A percentile compares a stretch with the other conserved stretches of the same genome.
Evolutionary conservation across 2,888 invertebrate species (phyloP).

Genomic region (Orthosia gracilis): DNA sequence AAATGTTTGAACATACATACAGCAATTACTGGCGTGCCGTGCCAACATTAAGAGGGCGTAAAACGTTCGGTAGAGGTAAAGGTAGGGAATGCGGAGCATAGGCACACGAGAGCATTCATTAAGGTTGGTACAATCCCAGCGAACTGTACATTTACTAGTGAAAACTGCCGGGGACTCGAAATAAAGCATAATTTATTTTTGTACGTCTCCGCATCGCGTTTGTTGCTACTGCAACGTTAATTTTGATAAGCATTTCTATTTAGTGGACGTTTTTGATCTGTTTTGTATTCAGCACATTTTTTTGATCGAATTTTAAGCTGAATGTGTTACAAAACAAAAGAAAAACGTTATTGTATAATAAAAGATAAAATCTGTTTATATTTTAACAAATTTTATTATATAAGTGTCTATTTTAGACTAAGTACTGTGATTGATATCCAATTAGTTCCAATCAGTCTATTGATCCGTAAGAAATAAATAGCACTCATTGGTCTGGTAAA

Average conservation of each 20-base stretch:
- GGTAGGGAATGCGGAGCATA: conserved; percentile 69
- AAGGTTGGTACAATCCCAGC: conserved; percentile 77
- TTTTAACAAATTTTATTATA: neutral
- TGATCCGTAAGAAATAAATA: conserved; percentile 57
- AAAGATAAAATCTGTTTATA: neutral
- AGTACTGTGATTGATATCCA: conserved; percentile 31
- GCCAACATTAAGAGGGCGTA: conserved; percentile 73
- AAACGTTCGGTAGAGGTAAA: conserved; percentile 74
- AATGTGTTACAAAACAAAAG: neutral
- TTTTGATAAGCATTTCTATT: conserved; percentile 50
- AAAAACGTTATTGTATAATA: neutral
- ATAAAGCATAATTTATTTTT: conserved; percentile 78
- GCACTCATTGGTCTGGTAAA: conserved; percentile 40
- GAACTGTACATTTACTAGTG: conserved; percentile 71
- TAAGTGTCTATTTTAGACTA: conserved; percentile 5
- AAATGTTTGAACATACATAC: conserved; percentile 64
- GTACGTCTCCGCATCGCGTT: conserved; percentile 57
- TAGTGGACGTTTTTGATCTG: conserved; percentile 31
- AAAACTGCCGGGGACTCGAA: conserved; percentile 71
- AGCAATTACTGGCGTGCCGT: conserved; percentile 70
- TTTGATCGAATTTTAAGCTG: neutral
- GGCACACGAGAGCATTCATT: conserved; percentile 83
- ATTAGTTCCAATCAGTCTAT: conserved; percentile 49
- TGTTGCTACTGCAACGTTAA: conserved; percentile 65
- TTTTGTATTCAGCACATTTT: conserved; percentile 10